Evolutionary conservation across 2,888 invertebrate species (phyloP), one percentile per base, ranked within the genome.

Genomic region (Drosophila atripex): DNA sequence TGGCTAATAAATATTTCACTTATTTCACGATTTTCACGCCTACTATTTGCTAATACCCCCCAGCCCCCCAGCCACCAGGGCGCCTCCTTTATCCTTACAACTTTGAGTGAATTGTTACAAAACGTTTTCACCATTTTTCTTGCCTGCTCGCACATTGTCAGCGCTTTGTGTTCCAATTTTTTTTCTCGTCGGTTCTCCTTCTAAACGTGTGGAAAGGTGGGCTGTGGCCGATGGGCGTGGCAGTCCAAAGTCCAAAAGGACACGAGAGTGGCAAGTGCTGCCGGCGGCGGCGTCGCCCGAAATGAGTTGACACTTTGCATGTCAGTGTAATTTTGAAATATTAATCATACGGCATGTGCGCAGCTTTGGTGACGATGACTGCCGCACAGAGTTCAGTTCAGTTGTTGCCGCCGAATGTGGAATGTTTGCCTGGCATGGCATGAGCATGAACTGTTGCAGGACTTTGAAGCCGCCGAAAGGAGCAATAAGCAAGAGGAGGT

Each of bases 271-370:
- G 16, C 54, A 23, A 16, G n/a, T 55, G 45, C 72, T 60, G 71
- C 71, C 64, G 56, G 56, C 71, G 53, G 53, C 53, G 53, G 52
- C 63, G 63, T 66, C 68, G 63, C 83, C 73, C 80, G 64, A 76
- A 84, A 73, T 84, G 88, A 84, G 88, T 84, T 84, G 82, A 88
- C 84, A 88, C 84, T 84, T 86, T 77, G 83, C 88, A 88, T 84
- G 87, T 76, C 76, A 76, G 88, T 86, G 86, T 88, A 84, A 85
- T 84, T 88, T 88, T 84, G 82, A 88, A 84, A 84, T 84, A 84
- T 84, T 84, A 84, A 84, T 88, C 86, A 84, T 71, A 82, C 71
- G 77, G 86, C 70, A 70, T 74, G 75, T 86, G 79, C 77, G 79
- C 77, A 74, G 72, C 70, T 53, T 47, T 71, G 73, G 73, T 47